Conservation (phyloP, 2,797 vertebrate species). For the Sciurus vulgaris region DNA sequence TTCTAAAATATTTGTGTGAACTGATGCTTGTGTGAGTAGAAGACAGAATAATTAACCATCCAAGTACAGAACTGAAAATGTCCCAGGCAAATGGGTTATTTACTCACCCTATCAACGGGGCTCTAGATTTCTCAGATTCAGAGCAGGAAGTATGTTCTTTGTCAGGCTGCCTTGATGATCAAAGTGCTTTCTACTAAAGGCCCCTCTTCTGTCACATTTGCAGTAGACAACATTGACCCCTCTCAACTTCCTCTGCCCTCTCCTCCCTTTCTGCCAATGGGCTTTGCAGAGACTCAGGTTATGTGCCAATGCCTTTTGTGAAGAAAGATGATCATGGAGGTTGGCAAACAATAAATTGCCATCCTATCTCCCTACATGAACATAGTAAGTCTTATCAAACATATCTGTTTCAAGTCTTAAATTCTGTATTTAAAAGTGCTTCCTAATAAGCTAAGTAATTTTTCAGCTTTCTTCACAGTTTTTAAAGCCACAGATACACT, state of each 20-base stretch:
- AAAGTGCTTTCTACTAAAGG: background rate
- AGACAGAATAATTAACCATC: background rate
- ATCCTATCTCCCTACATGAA: background rate
- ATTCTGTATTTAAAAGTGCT: slow-evolving; percentile 36
- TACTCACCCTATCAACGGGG: background rate
- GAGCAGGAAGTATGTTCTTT: background rate
- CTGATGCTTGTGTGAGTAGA: background rate
- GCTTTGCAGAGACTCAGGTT: background rate
- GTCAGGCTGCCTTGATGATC: background rate
- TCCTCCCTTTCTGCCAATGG: background rate
- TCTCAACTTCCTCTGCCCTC: background rate
- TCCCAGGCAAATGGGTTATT: background rate
- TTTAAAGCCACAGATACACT: background rate
- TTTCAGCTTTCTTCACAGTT: background rate
- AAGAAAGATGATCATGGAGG: background rate
- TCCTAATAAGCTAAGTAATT: slow-evolving; percentile 11
- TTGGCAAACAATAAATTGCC: background rate
- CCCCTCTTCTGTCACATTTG: background rate
- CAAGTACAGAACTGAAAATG: background rate
- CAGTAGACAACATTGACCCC: background rate
- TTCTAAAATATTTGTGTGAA: background rate
- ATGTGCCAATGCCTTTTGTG: background rate
- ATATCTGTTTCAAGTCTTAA: background rate
- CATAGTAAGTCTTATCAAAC: background rate
- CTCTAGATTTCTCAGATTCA: background rate